Percentiles rank a stretch among this genome's conserved stretches.
Evolutionary conservation across 2,797 vertebrate species (phyloP).

Genomic region (Bradypodion pumilum): DNA sequence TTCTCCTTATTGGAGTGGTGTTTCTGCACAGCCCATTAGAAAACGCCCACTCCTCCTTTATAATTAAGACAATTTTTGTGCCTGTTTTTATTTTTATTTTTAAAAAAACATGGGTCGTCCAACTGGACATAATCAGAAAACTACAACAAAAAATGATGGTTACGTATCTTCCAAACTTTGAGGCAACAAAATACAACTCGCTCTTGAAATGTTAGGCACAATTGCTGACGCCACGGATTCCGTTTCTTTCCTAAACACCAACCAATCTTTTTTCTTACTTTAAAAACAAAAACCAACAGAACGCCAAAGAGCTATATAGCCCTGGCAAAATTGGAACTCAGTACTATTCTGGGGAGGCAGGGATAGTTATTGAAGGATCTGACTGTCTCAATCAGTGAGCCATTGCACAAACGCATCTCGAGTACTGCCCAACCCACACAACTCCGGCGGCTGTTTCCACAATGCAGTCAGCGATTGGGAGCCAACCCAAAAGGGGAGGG

Average conservation of each 20-base stretch:
- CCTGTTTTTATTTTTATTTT: constrained; percentile 4
- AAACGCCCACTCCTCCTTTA: neutral
- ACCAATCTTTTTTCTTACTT: neutral
- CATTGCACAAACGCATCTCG: constrained; percentile 25
- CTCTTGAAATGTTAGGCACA: constrained; percentile 30
- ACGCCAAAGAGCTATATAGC: constrained; percentile 5
- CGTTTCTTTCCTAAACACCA: constrained; percentile 39
- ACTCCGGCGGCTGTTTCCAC: constrained; percentile 41
- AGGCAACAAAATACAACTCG: neutral
- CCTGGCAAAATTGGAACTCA: constrained; percentile 41
- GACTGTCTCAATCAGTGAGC: neutral
- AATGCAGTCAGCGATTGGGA: constrained; percentile 5
- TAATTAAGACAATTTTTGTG: neutral
- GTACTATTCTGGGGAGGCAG: neutral
- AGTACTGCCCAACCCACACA: constrained; percentile 16
- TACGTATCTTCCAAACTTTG: neutral
- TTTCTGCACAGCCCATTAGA: neutral
- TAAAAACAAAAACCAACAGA: neutral
- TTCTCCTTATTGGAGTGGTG: neutral
- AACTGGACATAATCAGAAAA: neutral
- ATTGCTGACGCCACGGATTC: neutral
- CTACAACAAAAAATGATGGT: neutral
- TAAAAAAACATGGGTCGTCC: neutral
- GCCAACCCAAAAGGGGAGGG: constrained; percentile 16
- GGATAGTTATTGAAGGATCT: neutral